Conservation (phyloP, 92 coral and sea anemone genomes). For the Epizoanthus stellaris region DNA sequence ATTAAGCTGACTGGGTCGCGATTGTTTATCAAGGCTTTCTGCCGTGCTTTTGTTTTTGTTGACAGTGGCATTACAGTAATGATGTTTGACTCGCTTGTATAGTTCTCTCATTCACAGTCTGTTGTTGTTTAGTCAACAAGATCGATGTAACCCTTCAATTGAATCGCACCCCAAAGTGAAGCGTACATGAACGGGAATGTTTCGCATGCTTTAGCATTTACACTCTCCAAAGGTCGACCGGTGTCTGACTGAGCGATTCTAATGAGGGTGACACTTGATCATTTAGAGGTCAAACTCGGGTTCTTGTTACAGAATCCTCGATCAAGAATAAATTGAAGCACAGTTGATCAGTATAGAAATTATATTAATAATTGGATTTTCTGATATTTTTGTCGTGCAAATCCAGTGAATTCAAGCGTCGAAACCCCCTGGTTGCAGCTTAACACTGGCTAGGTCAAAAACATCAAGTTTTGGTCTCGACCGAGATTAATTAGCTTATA, state of each 20-base stretch:
- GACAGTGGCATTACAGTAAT: slow-evolving; percentile 16
- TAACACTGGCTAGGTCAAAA: background rate
- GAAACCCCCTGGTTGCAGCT: slow-evolving; percentile 1
- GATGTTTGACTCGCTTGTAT: slow-evolving; percentile 4
- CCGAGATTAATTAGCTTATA: slow-evolving; percentile 20
- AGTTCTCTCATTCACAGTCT: slow-evolving; percentile 14
- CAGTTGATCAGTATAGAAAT: slow-evolving; percentile 10
- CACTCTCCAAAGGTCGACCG: slow-evolving; percentile 14
- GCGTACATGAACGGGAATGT: slow-evolving; percentile 2
- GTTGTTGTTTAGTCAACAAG: slow-evolving; percentile 39
- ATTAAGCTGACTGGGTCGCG: slow-evolving; percentile 40
- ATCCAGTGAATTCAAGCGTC: background rate
- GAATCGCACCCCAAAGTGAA: slow-evolving; percentile 2
- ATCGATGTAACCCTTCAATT: slow-evolving; percentile 3
- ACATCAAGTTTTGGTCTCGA: background rate
- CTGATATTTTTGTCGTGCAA: slow-evolving; percentile 2
- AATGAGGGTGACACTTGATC: slow-evolving; percentile 11
- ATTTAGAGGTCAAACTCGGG: slow-evolving; percentile 33
- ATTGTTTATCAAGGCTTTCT: slow-evolving; percentile 36
- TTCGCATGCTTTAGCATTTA: slow-evolving; percentile 11
- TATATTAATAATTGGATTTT: slow-evolving; percentile 24
- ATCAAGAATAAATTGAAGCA: background rate
- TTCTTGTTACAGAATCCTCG: background rate
- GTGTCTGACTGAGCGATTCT: slow-evolving; percentile 5
- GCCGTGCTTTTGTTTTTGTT: slow-evolving; percentile 7